Evolutionary conservation across 2,113 vertebrate species (phyloP), one percentile per base, ranked within the genome.

Genomic region (Clarias macrocephalus): DNA sequence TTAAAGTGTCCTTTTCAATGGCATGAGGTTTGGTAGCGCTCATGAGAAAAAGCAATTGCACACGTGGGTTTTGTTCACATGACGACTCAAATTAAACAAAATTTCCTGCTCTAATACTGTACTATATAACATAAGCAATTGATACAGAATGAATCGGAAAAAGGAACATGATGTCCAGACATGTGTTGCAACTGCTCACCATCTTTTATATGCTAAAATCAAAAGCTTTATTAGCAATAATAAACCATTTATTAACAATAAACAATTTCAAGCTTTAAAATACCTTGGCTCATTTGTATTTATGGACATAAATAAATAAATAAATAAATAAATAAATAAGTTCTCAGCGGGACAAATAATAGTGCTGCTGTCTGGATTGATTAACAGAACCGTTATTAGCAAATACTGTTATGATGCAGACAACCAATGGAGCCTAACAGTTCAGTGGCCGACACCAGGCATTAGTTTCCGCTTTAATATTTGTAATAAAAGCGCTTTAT

Each of bases 1-100:
- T 91, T 91, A 89, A 92, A 90, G 87, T 82, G 88, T 83, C 86
- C 85, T 85, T 91, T 90, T 91, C 83, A 82, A 94, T 95, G 92
- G 93, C 91, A 91, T 87, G 87, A 85, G 70, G 86, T 86, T 90
- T 88, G 62, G 86, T 88, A 79, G 37, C 80, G 30, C 37, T 84
- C 68, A 7, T 63, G 62, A 62, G 82, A 73, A 63, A 57, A 65
- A 33, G 25, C 66, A 81, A 76, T 63, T 42, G 28, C 73, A 83
- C 80, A 81, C 28, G 23, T 21, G 16, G 30, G 19, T 60, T 60
- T 33, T 59, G 86, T 89, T 73, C 12, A 80, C 79, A 37, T 80
- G 76, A 33, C 56, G 37, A 33, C 28, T 59, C 18, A 21, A 80
- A 37, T 2, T 18, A 60, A 60, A 60, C 65, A 12, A 80, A 83